phyloP scores from a whole-genome alignment of 2,888 invertebrate genomes.

The Lepidocyrtoides sp. region DNA sequence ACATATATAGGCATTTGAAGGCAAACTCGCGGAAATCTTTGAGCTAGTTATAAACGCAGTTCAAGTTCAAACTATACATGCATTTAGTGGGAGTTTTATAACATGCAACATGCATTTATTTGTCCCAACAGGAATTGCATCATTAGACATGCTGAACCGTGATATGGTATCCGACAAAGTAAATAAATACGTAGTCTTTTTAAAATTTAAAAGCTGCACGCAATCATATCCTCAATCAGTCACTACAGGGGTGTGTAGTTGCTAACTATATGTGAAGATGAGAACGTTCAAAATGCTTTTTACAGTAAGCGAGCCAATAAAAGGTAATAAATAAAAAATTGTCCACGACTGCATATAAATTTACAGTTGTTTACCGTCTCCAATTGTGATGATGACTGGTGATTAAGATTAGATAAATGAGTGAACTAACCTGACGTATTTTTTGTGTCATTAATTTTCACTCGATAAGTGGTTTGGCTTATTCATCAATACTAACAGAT shows the following conservation, averaged over 20 bases:
- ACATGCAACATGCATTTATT: slow-evolving; percentile 4
- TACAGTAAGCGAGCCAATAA: no score
- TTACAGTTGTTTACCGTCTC: background rate
- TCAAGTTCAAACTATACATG: no score
- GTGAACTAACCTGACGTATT: no score
- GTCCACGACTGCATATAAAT: background rate
- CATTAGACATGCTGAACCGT: slow-evolving; percentile 48
- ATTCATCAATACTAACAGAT: no score
- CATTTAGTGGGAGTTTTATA: background rate
- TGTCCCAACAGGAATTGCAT: slow-evolving; percentile 39
- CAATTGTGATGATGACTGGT: no score
- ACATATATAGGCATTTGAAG: no score
- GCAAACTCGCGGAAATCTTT: no score
- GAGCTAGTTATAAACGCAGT: no score
- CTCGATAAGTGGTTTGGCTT: no score
- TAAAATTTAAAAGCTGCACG: slow-evolving; percentile 46
- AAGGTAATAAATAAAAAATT: background rate
- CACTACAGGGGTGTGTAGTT: background rate
- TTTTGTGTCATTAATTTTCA: no score
- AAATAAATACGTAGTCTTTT: background rate
- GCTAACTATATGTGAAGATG: no score
- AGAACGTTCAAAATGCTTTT: background rate
- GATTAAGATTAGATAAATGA: no score
- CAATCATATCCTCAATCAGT: slow-evolving; percentile 5
- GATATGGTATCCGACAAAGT: slow-evolving; percentile 44